phyloP scores from a whole-genome alignment of 2,888 invertebrate genomes.

The Drosophila diplacantha region DNA sequence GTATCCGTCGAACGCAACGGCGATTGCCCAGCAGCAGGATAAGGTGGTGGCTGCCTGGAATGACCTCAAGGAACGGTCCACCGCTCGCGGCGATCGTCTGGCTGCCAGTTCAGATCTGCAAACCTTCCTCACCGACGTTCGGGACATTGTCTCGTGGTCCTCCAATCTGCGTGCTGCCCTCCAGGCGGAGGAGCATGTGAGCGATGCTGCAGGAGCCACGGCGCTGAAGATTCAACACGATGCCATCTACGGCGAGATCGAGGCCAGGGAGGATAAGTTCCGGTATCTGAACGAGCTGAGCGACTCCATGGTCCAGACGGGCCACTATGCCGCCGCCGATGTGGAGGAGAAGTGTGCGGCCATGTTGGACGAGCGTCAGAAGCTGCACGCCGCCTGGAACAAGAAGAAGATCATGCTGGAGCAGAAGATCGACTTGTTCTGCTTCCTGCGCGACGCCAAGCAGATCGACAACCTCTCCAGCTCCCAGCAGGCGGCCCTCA shows the following conservation, averaged over 20 bases:
- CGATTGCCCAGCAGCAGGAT: constrained; percentile 91
- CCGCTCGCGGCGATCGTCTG: constrained; percentile 87
- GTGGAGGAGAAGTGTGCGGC: constrained; percentile 88
- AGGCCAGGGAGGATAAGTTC: constrained; percentile 91
- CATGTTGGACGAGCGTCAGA: constrained; percentile 87
- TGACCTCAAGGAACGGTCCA: constrained; percentile 88
- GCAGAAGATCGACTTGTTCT: constrained; percentile 94
- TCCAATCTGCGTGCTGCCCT: constrained; percentile 86
- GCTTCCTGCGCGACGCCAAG: constrained; percentile 95
- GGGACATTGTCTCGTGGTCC: constrained; percentile 94
- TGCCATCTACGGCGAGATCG: constrained; percentile 89
- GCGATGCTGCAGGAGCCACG: constrained; percentile 90
- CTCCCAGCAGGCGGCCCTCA: constrained; percentile 89
- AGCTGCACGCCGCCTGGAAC: constrained; percentile 91
- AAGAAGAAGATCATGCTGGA: constrained; percentile 91
- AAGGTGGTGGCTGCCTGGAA: constrained; percentile 93
- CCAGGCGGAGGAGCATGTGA: constrained; percentile 88
- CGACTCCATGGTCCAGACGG: constrained; percentile 89
- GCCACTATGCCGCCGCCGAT: constrained; percentile 89
- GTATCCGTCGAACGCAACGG: constrained; percentile 95
- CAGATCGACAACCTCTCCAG: constrained; percentile 92
- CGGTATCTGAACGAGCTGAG: constrained; percentile 86
- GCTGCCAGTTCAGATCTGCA: constrained; percentile 93
- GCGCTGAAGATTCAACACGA: constrained; percentile 90
- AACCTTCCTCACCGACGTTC: constrained; percentile 89